Base-by-base conservation (phyloP, 2,797 vertebrate genomes). In the Cryptoblepharus egeriae region DNA sequence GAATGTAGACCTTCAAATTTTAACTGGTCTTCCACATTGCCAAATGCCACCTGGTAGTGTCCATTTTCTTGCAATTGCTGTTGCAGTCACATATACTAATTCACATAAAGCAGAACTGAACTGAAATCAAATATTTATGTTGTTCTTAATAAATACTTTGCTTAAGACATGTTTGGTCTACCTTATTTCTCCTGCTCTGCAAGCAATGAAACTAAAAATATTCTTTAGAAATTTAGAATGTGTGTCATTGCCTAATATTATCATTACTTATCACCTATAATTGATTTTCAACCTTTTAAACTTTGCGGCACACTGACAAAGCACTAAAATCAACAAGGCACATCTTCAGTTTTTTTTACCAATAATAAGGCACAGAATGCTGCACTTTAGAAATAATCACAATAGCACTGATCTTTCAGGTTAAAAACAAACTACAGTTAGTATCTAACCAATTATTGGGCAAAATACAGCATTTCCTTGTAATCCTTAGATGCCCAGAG, bases 61-160 rank as follows among this genome's bases (percentile, higher is more conserved):
- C n/a, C n/a, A n/a, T n/a, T n/a, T n/a, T n/a, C n/a, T n/a, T n/a
- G n/a, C n/a, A n/a, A n/a, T n/a, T n/a, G n/a, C n/a, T n/a, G n/a
- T n/a, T n/a, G n/a, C n/a, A n/a, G n/a, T n/a, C n/a, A n/a, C 85
- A 93, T 91, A 88, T 87, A 92, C 89, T 93, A 94, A 83, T 84
- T 91, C 92, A 87, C 78, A 85, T 90, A 22, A 89, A 88, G 91
- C 88, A 11, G 15, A 88, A 75, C 82, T 88, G 92, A 94, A 81
- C 81, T 75, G 73, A 91, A 94, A 71, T 79, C 79, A 93, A 92
- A 93, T 92, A 85, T 30, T 71, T 92, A 85, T 89, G 79, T 76
- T 75, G 57, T 85, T 85, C 84, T 92, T 92, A 95, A 95, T 95
- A 95, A 95, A 94, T 91, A 86, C 24, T 26, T 78, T 91, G 93